These are phyloP conservation scores for Thecophora atra DNA, from an alignment of 2,888 invertebrate species.

Conservation along the genomic window DNA sequence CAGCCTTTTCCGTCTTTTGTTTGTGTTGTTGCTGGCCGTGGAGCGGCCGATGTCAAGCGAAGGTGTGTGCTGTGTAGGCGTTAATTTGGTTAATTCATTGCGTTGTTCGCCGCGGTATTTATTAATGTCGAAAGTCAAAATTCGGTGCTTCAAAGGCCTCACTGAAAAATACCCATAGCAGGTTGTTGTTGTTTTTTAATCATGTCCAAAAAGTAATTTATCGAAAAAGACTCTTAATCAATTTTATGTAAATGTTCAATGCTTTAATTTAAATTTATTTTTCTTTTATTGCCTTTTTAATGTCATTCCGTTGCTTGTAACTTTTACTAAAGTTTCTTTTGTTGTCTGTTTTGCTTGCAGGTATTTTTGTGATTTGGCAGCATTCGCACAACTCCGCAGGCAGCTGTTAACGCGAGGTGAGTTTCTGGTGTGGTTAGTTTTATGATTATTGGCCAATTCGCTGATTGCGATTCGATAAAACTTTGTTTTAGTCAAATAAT, in stretches of 20 bases:
- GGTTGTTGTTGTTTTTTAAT: neutral
- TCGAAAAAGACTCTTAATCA: slow-evolving; percentile 4
- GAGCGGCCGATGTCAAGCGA: neutral
- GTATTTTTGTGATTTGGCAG: slow-evolving; percentile 39
- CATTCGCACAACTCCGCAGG: slow-evolving; percentile 12
- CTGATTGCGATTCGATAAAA: no score
- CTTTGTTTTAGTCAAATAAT: no score
- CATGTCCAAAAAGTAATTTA: slow-evolving; percentile 3
- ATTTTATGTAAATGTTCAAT: slow-evolving; percentile 26
- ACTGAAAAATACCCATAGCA: neutral
- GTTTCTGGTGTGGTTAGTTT: no score
- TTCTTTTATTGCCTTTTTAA: slow-evolving; percentile 2
- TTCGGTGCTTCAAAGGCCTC: neutral
- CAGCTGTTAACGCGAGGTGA: slow-evolving; percentile 30
- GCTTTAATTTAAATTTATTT: slow-evolving; percentile 4
- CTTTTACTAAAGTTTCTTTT: slow-evolving; percentile 17
- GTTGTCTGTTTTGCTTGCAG: slow-evolving; percentile 39
- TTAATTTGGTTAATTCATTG: slow-evolving; percentile 34
- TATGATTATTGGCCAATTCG: no score
- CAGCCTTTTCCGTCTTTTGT: neutral
- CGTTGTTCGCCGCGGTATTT: slow-evolving; percentile 16
- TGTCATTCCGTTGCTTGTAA: slow-evolving; percentile 2
- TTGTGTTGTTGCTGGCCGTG: neutral
- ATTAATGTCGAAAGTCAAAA: slow-evolving; percentile 18
- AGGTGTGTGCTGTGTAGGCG: slow-evolving; percentile 1